A percentile compares a stretch with the other conserved stretches of the same genome.
Conservation (phyloP, 2,888 invertebrate species). For the Euproctis similis region DNA sequence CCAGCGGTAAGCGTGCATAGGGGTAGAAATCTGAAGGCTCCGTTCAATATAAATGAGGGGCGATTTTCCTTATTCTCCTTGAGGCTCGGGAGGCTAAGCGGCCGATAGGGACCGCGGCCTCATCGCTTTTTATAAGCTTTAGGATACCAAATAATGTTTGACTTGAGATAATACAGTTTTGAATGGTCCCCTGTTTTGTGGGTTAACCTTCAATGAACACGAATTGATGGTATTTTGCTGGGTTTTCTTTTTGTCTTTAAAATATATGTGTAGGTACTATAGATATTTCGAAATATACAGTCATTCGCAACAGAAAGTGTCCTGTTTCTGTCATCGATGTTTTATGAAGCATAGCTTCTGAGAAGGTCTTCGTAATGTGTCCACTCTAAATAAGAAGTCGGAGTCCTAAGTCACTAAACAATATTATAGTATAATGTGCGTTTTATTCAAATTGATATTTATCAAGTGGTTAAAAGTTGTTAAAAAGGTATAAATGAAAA, state of each 20-base stretch:
- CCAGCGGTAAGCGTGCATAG: slow-evolving; percentile 14
- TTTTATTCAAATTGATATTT: no score
- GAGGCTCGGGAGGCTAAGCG: slow-evolving; percentile 54
- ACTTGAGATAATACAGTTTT: slow-evolving; percentile 43
- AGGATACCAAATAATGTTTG: slow-evolving; percentile 36
- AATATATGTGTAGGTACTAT: no score
- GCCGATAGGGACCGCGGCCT: slow-evolving; percentile 47
- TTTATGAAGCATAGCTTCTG: no score
- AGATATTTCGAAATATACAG: no score
- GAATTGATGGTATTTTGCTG: slow-evolving; percentile 23
- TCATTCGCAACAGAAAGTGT: no score
- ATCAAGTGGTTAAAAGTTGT: no score
- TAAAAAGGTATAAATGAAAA: no score
- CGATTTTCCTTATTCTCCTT: slow-evolving; percentile 54
- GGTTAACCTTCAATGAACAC: slow-evolving; percentile 20
- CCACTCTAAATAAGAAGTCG: no score
- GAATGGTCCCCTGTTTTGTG: slow-evolving; percentile 32
- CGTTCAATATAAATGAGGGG: slow-evolving; percentile 64
- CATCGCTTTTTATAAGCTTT: slow-evolving; percentile 49
- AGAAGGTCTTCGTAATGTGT: no score
- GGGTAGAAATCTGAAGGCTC: slow-evolving; percentile 34
- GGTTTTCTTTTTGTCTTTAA: slow-evolving; percentile 12
- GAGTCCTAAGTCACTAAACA: no score
- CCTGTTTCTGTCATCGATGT: no score
- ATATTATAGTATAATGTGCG: no score